Conservation (phyloP, 2,797 vertebrate species). For the Octomys mimax region DNA sequence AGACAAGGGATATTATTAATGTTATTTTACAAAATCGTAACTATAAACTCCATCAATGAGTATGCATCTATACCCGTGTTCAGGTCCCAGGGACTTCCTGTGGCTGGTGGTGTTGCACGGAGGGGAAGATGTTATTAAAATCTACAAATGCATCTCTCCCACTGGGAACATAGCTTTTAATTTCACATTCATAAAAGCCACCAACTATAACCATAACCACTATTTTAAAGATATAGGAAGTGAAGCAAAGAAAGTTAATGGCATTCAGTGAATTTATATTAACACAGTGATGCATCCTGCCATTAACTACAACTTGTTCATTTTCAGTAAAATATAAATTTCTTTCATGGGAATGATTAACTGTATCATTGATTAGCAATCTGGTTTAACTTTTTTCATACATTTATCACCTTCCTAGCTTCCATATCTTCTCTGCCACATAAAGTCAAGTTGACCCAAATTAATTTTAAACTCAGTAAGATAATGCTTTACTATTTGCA, state of each 20-base stretch:
- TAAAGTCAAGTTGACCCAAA: constrained; percentile 52
- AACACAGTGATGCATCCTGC: constrained; percentile 25
- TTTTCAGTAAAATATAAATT: constrained; percentile 76
- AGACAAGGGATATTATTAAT: constrained; percentile 67
- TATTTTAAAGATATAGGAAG: constrained; percentile 78
- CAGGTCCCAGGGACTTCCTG: constrained; percentile 38
- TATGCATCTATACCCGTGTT: not conserved
- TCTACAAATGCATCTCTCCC: constrained; percentile 61
- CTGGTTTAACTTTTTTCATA: constrained; percentile 62
- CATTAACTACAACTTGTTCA: constrained; percentile 64
- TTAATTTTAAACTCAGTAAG: constrained; percentile 14
- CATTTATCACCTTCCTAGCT: not conserved
- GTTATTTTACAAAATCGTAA: constrained; percentile 64
- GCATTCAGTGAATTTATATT: constrained; percentile 66
- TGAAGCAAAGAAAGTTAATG: constrained; percentile 75
- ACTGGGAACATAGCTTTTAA: constrained; percentile 64
- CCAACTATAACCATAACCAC: constrained; percentile 64
- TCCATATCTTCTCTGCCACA: constrained; percentile 18
- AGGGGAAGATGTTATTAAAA: constrained; percentile 75
- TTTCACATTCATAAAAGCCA: constrained; percentile 77
- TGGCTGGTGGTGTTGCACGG: not conserved
- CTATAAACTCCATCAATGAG: constrained; percentile 55
- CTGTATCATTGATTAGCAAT: constrained; percentile 68
- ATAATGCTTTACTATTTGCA: not conserved
- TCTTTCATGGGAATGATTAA: constrained; percentile 63